A percentile compares a stretch with the other conserved stretches of the same genome.
phyloP scores from a whole-genome alignment of 2,797 vertebrate species.

The Scyliorhinus canicula region DNA sequence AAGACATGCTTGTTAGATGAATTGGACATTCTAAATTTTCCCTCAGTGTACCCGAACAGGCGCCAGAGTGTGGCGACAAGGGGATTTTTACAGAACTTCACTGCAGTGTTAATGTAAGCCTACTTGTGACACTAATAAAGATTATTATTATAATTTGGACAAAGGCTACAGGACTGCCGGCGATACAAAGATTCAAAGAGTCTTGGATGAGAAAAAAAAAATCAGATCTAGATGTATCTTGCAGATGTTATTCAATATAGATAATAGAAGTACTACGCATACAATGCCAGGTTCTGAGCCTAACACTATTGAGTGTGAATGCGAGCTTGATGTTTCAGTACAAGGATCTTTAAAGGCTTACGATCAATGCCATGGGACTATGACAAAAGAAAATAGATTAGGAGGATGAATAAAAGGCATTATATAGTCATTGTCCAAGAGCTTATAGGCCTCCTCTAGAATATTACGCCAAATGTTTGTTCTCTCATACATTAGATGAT shows the following conservation, averaged over 20 bases:
- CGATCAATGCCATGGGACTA: neutral
- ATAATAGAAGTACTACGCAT: neutral
- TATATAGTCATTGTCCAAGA: neutral
- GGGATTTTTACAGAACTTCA: too few relatives aligned
- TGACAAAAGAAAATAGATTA: neutral
- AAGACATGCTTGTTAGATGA: too few relatives aligned
- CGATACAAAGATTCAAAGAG: neutral
- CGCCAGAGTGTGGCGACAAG: too few relatives aligned
- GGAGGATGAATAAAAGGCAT: neutral
- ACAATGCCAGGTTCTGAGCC: neutral
- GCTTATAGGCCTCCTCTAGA: neutral
- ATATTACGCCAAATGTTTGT: too few relatives aligned
- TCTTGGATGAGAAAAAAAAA: neutral
- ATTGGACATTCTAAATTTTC: too few relatives aligned
- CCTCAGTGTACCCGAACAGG: too few relatives aligned
- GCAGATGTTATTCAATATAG: neutral
- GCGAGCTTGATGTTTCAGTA: neutral
- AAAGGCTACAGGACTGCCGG: neutral
- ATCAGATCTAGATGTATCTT: neutral
- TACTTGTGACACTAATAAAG: too few relatives aligned
- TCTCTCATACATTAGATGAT: neutral
- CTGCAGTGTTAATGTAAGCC: too few relatives aligned
- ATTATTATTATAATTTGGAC: neutral
- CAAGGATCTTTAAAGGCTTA: neutral
- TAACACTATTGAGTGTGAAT: neutral